phyloP scores from a whole-genome alignment of 92 coral and sea anemone species.

The Galaxea fascicularis region DNA sequence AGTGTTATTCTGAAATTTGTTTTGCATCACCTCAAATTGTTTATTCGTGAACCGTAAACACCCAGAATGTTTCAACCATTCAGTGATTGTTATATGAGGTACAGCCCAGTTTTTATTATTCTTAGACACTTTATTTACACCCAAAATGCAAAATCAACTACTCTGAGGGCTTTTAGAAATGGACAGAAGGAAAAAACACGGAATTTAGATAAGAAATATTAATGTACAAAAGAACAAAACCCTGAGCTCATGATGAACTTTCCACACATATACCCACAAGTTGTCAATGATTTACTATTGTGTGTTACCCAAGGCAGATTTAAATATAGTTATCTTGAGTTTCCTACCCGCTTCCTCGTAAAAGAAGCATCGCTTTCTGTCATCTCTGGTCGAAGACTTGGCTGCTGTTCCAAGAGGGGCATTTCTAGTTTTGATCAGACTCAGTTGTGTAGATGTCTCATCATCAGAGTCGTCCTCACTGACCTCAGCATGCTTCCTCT shows the following conservation, averaged over 20 bases:
- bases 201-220: neutral
- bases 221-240: neutral
- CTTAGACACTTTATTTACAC: neutral
- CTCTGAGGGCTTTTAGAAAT: neutral
- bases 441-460: neutral
- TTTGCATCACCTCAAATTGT: neutral
- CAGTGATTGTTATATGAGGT: neutral
- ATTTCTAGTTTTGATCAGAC: conserved; percentile 32
- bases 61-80: neutral
- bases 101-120: neutral
- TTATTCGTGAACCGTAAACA: neutral
- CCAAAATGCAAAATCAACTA: neutral
- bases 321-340: conserved; percentile 4
- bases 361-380: conserved; percentile 38
- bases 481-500: conserved; percentile 15
- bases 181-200: neutral
- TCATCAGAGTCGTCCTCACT: neutral
- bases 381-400: conserved; percentile 16
- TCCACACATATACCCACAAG: neutral
- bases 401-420: conserved; percentile 35
- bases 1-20: too few species aligned
- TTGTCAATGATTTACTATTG: neutral
- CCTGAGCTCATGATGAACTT: neutral
- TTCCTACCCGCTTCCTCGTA: conserved; percentile 36
- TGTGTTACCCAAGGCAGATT: conserved; percentile 10